Base-by-base conservation (phyloP, 2,113 vertebrate species). In the Pedionomus torquatus region DNA sequence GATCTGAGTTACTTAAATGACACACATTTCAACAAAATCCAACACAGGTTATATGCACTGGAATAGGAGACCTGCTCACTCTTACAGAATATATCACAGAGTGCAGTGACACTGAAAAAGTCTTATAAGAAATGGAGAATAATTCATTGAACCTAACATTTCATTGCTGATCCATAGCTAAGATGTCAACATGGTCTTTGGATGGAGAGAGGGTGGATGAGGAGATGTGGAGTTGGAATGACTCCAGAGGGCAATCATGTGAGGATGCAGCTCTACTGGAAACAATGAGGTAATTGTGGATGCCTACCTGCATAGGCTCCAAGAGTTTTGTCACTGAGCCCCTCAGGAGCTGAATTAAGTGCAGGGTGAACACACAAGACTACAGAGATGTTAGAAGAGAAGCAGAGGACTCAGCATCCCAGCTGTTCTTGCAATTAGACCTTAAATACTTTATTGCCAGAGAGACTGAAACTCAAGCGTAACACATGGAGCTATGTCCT, bases 301-400 rank as follows among this genome's bases (percentile, higher is more conserved):
- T 64, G 14, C 65, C 63, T 88, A 77, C 39, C 58, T 83, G 19
- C 65, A 68, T 0, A 5, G 49, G 5, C 65, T 85, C 17, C 26
- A 64, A 48, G 55, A 68, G 9, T 81, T 92, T 94, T 92, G 64
- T 41, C 72, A 35, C 46, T 37, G 64, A 75, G 72, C 19, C 44
- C 24, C 48, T 78, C 51, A 65, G 86, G 80, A 92, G 39, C 60
- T 64, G 90, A 87, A 84, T 81, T 78, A 89, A 89, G 55, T 41
- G 55, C 21, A 44, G 64, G 24, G 55, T 87, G 51, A 95, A 13
- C 57, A 23, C 35, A 48, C 23, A 88, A 58, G n/a, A 58, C 63
- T 49, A 10, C 7, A 43, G 69, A 69, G 76, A 88, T 61, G 48
- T 77, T 60, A 81, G 68, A 71, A 81, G 46, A 46, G 64, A 86